A percentile compares a stretch with the other conserved stretches of the same genome.
Evolutionary conservation across 1,140 invertebrate species (phyloP).

Genomic region (Drosophila rufa): DNA sequence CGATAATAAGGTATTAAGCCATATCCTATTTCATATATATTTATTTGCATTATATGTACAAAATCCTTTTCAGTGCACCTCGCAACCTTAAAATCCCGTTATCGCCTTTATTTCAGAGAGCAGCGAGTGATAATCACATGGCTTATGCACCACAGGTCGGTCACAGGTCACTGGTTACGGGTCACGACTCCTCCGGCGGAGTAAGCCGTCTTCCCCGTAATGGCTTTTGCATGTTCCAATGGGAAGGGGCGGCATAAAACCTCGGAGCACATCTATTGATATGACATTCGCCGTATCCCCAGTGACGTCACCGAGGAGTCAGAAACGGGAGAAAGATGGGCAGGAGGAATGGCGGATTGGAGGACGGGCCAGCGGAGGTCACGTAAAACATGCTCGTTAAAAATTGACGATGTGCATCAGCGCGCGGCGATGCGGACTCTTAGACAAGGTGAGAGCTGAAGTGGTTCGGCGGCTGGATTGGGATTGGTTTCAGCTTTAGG

Average conservation of each 20-base stretch:
- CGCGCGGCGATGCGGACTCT: slow-evolving; percentile 61
- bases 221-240: slow-evolving; percentile 14
- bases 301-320: slow-evolving; percentile 52
- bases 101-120: neutral
- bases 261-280: slow-evolving; percentile 33
- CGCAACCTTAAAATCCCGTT: neutral
- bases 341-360: neutral
- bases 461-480: neutral
- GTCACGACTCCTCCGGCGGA: slow-evolving; percentile 2
- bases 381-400: slow-evolving; percentile 77
- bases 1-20: too few relatives aligned
- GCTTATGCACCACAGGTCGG: slow-evolving; percentile 12
- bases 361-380: slow-evolving; percentile 29
- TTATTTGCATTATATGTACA: too few relatives aligned
- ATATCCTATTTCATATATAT: too few relatives aligned
- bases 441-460: slow-evolving; percentile 36
- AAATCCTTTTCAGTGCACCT: neutral
- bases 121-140: slow-evolving; percentile 10
- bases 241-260: slow-evolving; percentile 9
- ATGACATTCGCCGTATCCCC: slow-evolving; percentile 39
- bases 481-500: slow-evolving; percentile 6
- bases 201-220: slow-evolving; percentile 4
- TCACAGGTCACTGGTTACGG: slow-evolving; percentile 2
- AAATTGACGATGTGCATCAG: slow-evolving; percentile 82
- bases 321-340: neutral